Conservation (phyloP, 2,113 vertebrate genomes). For the Proterorhinus semilunaris region DNA sequence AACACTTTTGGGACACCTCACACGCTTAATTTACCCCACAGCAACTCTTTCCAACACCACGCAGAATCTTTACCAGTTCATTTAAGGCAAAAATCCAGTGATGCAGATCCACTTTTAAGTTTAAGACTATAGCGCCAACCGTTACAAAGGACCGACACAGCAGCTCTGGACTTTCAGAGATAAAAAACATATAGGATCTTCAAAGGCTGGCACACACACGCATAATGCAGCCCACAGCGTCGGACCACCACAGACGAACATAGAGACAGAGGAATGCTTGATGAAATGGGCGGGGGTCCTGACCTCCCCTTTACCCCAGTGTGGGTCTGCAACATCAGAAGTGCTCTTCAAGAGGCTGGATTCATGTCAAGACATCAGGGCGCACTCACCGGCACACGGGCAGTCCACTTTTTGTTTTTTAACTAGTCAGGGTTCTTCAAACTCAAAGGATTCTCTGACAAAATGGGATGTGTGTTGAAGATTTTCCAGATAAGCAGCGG, state of each 20-base stretch:
- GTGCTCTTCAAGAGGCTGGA: conserved; percentile 39
- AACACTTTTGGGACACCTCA: no score
- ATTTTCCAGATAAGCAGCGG: background rate
- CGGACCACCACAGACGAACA: conserved; percentile 20
- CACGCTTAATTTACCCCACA: no score
- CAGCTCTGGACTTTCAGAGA: background rate
- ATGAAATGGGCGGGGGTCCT: conserved; percentile 34
- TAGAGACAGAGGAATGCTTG: conserved; percentile 35
- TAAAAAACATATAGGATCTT: conserved; percentile 18
- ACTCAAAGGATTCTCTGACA: no score
- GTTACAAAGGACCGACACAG: background rate
- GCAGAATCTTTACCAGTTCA: background rate
- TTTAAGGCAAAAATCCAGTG: background rate
- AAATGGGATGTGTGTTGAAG: conserved; percentile 16
- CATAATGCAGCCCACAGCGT: conserved; percentile 13
- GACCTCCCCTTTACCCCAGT: conserved; percentile 31
- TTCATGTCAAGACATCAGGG: conserved; percentile 48
- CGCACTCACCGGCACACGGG: conserved; percentile 38
- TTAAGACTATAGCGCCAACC: background rate
- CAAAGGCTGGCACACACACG: conserved; percentile 18
- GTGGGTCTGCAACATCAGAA: conserved; percentile 35
- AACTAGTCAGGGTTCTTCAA: conserved; percentile 53
- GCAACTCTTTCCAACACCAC: background rate
- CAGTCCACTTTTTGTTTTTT: conserved; percentile 14
- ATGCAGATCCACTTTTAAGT: background rate